These are phyloP conservation scores for Andricus curvator DNA, from an alignment of 2,888 invertebrate genomes.

Conservation along the genomic window DNA sequence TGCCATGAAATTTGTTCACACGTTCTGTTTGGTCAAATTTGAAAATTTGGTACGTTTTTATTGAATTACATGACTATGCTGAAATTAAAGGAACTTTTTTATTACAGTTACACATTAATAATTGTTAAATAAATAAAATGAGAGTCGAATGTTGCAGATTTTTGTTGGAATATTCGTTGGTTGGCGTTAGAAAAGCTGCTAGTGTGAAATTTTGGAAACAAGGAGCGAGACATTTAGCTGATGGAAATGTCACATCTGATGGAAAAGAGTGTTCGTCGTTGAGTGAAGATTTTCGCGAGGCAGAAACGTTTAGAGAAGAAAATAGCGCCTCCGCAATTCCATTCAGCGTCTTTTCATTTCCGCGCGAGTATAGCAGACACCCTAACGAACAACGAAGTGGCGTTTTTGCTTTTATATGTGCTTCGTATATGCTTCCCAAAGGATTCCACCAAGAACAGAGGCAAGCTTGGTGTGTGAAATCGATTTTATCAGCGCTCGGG, in stretches of 20 bases:
- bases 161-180: neutral
- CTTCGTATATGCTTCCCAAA: slow-evolving; percentile 6
- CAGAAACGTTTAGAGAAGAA: neutral
- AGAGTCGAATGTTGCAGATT: too few relatives aligned
- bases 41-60: too few relatives aligned
- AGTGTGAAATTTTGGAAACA: neutral
- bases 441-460: neutral
- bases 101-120: too few relatives aligned
- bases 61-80: too few relatives aligned
- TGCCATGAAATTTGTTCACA: too few relatives aligned
- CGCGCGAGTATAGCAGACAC: neutral
- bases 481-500: slow-evolving; percentile 63
- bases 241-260: slow-evolving; percentile 17
- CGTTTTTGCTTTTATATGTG: slow-evolving; percentile 3
- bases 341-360: slow-evolving; percentile 16
- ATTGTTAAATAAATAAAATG: neutral
- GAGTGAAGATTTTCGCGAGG: slow-evolving; percentile 2
- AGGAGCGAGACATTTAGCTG: slow-evolving; percentile 10
- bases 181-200: neutral
- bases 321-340: neutral
- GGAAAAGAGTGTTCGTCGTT: neutral
- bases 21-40: too few relatives aligned
- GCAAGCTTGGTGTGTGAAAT: slow-evolving; percentile 50
- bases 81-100: too few relatives aligned
- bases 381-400: slow-evolving; percentile 4